Conservation (phyloP, 1,140 invertebrate genomes). For the Bombyx mandarina region DNA sequence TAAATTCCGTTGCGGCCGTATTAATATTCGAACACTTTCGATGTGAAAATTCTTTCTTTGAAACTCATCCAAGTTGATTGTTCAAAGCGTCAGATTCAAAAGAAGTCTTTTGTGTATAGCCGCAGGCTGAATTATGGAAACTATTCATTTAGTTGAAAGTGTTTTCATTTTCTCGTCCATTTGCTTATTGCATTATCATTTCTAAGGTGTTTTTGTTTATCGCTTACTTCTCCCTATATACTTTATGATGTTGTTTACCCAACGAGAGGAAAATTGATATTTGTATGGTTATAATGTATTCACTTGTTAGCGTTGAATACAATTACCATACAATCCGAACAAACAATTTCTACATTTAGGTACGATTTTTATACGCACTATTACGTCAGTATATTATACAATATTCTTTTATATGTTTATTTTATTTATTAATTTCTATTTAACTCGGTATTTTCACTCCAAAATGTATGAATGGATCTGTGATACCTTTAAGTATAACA, state of each 20-base stretch:
- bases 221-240: constrained; percentile 4
- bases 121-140: neutral
- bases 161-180: constrained; percentile 8
- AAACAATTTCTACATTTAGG: too few relatives aligned
- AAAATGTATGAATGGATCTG: too few relatives aligned
- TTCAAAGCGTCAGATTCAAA: constrained; percentile 20
- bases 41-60: constrained; percentile 24
- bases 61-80: constrained; percentile 38
- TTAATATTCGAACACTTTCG: constrained; percentile 45
- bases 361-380: too few relatives aligned
- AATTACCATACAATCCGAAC: too few relatives aligned
- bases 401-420: too few relatives aligned
- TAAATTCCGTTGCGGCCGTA: constrained; percentile 44
- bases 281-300: too few relatives aligned
- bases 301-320: too few relatives aligned
- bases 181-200: constrained; percentile 12
- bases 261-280: neutral
- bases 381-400: too few relatives aligned
- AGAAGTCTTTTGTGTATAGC: constrained; percentile 9
- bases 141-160: constrained; percentile 8
- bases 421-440: too few relatives aligned
- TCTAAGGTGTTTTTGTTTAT: constrained; percentile 9
- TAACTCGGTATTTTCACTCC: too few relatives aligned
- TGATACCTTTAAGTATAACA: too few relatives aligned
- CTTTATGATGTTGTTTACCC: constrained; percentile 7